A percentile compares a stretch with the other conserved stretches of the same genome.
Evolutionary conservation across 2,888 invertebrate genomes (phyloP).

Genomic region (Aspidiotus rigidus): DNA sequence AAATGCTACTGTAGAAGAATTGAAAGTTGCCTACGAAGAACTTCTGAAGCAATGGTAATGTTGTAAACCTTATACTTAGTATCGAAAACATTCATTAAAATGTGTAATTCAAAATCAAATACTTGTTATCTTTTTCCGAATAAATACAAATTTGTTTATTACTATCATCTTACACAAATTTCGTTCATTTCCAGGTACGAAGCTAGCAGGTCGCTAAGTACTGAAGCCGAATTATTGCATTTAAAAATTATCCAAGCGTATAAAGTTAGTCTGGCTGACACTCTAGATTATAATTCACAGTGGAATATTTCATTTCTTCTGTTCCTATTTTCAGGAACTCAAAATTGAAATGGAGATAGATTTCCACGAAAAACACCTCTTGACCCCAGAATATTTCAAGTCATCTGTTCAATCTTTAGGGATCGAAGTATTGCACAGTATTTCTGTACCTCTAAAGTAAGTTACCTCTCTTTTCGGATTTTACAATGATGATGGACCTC

Average conservation of each 20-base stretch:
- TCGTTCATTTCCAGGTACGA: conserved; percentile 17
- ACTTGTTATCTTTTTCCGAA: no score
- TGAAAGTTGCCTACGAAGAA: conserved; percentile 12
- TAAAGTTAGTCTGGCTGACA: conserved; percentile 14
- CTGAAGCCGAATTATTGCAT: conserved; percentile 23
- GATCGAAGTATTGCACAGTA: conserved; percentile 23
- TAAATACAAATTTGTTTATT: no score
- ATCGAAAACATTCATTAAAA: neutral
- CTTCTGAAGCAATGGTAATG: conserved; percentile 23
- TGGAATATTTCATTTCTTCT: neutral
- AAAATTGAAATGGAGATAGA: conserved; percentile 27
- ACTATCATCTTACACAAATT: no score
- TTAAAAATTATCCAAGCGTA: conserved; percentile 29
- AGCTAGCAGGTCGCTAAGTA: conserved; percentile 12
- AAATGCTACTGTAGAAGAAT: conserved; percentile 25
- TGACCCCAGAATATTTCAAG: conserved; percentile 19
- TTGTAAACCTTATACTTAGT: neutral
- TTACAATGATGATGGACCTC: neutral
- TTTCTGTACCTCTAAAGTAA: conserved; percentile 25
- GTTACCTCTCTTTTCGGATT: neutral
- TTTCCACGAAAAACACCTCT: conserved; percentile 16
- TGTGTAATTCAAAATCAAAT: no score
- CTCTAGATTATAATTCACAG: no score
- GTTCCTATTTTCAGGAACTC: conserved; percentile 8
- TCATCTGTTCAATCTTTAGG: conserved; percentile 17